Base-by-base conservation (phyloP, 2,797 vertebrate species). In the Rhinichthys osculus region DNA sequence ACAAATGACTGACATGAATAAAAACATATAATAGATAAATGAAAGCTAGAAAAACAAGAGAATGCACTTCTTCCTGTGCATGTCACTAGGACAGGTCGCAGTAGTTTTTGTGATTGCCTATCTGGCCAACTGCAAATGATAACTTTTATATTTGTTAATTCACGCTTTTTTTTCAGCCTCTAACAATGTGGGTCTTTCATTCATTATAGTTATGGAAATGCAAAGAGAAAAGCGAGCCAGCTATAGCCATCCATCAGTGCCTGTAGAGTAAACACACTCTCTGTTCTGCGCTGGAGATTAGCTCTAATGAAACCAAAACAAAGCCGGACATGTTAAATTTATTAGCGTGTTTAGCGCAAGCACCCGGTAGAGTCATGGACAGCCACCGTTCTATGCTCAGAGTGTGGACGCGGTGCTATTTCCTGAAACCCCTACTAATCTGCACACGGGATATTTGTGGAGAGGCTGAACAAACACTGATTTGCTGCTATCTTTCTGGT, bases 391-490 rank as follows among this genome's bases (percentile, higher is more conserved):
- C 95, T 92, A 93, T 94, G 94, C 50, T 95, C 91, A 90, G 91
- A 94, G 94, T 93, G 93, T 92, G 92, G 92, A 93, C 94, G 92
- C 92, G 92, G 91, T 90, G 91, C 91, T 73, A 93, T 95, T 96
- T 96, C 95, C 95, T 95, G 67, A 85, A n/a, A 90, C 92, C 93
- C 90, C 92, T 86, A 91, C 88, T 92, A 93, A 94, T 94, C 94
- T 93, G 91, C 89, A 94, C 92, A 94, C 90, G 94, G 96, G 94
- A 96, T 96, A 95, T 96, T 96, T 96, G 95, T 94, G 89, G 94
- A 96, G 93, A 94, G 95, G 94, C 96, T 96, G 96, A 96, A 96
- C 95, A 96, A 96, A 96, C 96, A 96, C 91, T 94, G 96, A 96
- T 96, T 96, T 94, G 94, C 94, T 89, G 90, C 93, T 96, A 96